Evolutionary conservation across 2,797 vertebrate genomes (phyloP).

Genomic region (Scolopax rusticola): DNA sequence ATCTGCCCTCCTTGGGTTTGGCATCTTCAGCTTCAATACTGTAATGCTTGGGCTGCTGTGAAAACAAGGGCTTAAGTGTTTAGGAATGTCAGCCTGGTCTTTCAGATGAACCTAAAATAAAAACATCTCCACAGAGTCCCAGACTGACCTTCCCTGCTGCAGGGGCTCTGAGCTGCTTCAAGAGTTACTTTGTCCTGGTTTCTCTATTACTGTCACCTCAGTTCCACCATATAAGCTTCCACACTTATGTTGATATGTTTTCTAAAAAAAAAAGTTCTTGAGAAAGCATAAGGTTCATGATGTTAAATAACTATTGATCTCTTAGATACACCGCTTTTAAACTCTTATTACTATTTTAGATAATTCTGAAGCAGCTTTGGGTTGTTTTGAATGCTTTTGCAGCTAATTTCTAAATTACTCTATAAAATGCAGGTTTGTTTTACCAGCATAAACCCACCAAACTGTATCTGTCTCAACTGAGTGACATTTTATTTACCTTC

Average conservation of each 20-base stretch:
- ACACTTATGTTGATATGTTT: neutral
- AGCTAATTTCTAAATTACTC: neutral
- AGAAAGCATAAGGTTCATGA: neutral
- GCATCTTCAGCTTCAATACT: neutral
- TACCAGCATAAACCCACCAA: neutral
- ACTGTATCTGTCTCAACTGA: neutral
- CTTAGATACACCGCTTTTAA: neutral
- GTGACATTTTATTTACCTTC: neutral
- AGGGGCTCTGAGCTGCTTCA: neutral
- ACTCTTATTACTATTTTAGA: rapidly evolving
- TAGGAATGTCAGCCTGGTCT: rapidly evolving
- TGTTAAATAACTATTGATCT: neutral
- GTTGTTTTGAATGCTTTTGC: neutral
- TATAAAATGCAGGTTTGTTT: neutral
- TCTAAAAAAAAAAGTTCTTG: neutral
- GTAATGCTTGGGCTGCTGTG: neutral
- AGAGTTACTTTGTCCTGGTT: neutral
- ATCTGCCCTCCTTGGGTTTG: neutral
- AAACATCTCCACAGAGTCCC: neutral
- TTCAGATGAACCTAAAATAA: neutral
- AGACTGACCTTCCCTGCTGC: neutral
- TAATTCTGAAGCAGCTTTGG: neutral
- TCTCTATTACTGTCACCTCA: rapidly evolving
- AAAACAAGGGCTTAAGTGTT: neutral
- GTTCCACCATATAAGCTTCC: neutral